These are phyloP conservation scores for Netelia melanura DNA, from an alignment of 2,888 invertebrate species.

Conservation along the genomic window DNA sequence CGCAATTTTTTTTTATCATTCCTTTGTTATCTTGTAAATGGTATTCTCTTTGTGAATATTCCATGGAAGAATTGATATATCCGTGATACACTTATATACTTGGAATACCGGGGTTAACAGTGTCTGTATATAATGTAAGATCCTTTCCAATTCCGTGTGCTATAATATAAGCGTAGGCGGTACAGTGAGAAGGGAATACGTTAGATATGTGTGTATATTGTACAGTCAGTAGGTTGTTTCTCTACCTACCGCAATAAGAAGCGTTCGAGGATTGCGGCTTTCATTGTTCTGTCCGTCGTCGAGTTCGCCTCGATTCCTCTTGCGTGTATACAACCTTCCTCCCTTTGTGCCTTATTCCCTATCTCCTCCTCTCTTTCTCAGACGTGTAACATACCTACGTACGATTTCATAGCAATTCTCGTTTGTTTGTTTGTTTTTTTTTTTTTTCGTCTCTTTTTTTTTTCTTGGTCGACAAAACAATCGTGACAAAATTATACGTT, in stretches of 20 bases:
- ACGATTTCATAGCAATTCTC: slow-evolving; percentile 27
- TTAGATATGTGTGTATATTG: slow-evolving; percentile 28
- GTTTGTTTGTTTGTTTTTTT: slow-evolving; percentile 4
- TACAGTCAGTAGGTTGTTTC: slow-evolving; percentile 28
- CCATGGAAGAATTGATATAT: background rate
- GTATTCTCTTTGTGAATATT: too few relatives aligned
- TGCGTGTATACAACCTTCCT: slow-evolving; percentile 50
- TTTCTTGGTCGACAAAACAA: slow-evolving; percentile 45
- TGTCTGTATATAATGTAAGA: slow-evolving; percentile 29
- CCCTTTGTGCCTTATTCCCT: slow-evolving; percentile 26
- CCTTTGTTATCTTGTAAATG: background rate
- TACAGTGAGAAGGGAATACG: slow-evolving; percentile 41
- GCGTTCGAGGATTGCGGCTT: slow-evolving; percentile 54
- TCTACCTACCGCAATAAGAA: slow-evolving; percentile 62
- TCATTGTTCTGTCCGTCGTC: slow-evolving; percentile 68
- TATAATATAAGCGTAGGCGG: slow-evolving; percentile 53
- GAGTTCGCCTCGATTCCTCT: slow-evolving; percentile 55
- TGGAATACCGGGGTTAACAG: slow-evolving; percentile 3
- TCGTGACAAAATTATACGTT: slow-evolving; percentile 39
- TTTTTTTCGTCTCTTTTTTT: slow-evolving; percentile 7
- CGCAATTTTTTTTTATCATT: background rate
- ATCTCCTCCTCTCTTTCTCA: slow-evolving; percentile 35
- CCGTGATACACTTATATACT: background rate
- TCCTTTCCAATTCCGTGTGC: slow-evolving; percentile 53
- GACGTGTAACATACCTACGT: background rate